Evolutionary conservation across 2,888 invertebrate genomes (phyloP).

Genomic region (Neoascia interrupta): DNA sequence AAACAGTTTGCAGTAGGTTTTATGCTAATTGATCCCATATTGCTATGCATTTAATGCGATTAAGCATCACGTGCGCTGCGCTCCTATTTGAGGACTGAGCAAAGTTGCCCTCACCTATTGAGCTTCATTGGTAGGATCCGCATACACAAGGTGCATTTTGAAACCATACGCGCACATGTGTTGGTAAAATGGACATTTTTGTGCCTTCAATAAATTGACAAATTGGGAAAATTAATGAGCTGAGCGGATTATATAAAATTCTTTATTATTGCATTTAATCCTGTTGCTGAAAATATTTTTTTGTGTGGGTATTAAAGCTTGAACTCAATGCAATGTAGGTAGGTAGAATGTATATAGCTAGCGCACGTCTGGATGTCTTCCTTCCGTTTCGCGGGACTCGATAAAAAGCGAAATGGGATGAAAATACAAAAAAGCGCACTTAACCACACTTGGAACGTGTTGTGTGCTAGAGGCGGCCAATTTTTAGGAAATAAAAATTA

Average conservation of each 20-base stretch:
- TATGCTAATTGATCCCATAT: constrained; percentile 56
- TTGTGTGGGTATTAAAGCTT: not conserved
- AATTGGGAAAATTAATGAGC: constrained; percentile 65
- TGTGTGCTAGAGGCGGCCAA: constrained; percentile 53
- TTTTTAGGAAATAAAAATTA: constrained; percentile 68
- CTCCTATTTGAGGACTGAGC: too few relatives aligned
- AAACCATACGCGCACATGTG: too few relatives aligned
- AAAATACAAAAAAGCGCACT: constrained; percentile 21
- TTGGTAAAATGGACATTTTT: too few relatives aligned
- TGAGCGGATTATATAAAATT: constrained; percentile 58
- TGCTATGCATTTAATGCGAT: constrained; percentile 52
- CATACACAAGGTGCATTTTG: too few relatives aligned
- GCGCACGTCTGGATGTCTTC: constrained; percentile 55
- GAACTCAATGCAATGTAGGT: constrained; percentile 7
- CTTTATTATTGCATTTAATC: constrained; percentile 54
- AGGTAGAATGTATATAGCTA: not conserved
- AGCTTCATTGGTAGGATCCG: too few relatives aligned
- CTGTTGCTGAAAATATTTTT: not conserved
- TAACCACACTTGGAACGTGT: constrained; percentile 45
- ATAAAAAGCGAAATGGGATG: constrained; percentile 5
- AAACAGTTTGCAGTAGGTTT: constrained; percentile 31
- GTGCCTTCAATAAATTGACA: constrained; percentile 65
- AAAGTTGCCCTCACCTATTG: constrained; percentile 13
- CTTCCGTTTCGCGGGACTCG: constrained; percentile 50
- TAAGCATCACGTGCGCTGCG: constrained; percentile 39